A percentile compares a stretch with the other conserved stretches of the same genome.
Evolutionary conservation across 2,113 vertebrate genomes (phyloP).

Genomic region (Grammomys surdaster): DNA sequence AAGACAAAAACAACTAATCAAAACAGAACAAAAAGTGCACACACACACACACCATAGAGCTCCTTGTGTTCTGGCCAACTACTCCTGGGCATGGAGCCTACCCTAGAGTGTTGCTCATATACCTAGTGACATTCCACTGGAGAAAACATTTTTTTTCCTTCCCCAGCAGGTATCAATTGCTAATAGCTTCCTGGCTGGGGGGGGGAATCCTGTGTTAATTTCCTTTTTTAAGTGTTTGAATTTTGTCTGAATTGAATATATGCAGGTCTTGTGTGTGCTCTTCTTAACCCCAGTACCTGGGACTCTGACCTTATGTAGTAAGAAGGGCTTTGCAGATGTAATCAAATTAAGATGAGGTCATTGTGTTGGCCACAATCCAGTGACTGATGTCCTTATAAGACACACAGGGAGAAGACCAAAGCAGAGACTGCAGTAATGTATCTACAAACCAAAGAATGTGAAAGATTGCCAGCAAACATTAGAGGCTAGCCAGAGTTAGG

Average conservation of each 20-base stretch:
- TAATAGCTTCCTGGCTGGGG: background rate
- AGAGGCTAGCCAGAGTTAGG: background rate
- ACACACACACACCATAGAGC: background rate
- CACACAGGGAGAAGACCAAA: slow-evolving; percentile 8
- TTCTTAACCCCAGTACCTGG: background rate
- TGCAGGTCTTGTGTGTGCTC: background rate
- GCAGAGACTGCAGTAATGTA: slow-evolving; percentile 28
- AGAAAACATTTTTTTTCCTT: background rate
- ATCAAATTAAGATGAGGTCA: slow-evolving; percentile 55
- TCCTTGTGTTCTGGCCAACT: background rate
- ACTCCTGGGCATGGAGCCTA: background rate
- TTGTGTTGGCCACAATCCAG: slow-evolving; percentile 44
- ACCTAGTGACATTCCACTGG: background rate
- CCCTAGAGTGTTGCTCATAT: background rate
- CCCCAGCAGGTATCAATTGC: background rate
- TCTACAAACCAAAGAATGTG: background rate
- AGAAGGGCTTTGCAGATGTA: slow-evolving; percentile 26
- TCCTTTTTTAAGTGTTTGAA: background rate
- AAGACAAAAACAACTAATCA: background rate
- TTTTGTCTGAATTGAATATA: background rate
- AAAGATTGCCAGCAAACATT: slow-evolving; percentile 36
- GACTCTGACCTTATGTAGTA: slow-evolving; percentile 45
- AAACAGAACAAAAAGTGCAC: background rate
- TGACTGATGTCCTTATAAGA: background rate
- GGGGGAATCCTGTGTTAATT: background rate